These are phyloP conservation scores for Apistogramma diplotaenia DNA, from an alignment of 2,113 vertebrate genomes.

Conservation along the genomic window DNA sequence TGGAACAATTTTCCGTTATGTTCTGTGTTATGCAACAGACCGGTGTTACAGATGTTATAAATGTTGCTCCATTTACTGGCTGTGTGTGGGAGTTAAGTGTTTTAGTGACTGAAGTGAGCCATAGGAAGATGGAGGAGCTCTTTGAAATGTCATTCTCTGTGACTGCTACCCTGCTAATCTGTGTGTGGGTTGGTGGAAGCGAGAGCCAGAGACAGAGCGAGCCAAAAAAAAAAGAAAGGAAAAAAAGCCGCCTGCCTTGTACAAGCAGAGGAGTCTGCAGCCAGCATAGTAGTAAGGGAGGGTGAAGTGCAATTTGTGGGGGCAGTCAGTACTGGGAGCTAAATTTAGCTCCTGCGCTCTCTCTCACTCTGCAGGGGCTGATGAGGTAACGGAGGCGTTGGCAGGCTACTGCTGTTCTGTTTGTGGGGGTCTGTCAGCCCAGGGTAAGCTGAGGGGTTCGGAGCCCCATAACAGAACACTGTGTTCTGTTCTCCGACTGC, in stretches of 20 bases:
- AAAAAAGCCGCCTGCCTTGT: slow-evolving; percentile 14
- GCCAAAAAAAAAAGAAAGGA: slow-evolving; percentile 6
- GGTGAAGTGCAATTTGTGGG: slow-evolving; percentile 56
- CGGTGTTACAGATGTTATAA: slow-evolving; percentile 57
- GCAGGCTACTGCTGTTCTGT: slow-evolving; percentile 49
- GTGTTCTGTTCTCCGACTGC: slow-evolving; percentile 36
- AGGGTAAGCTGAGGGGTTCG: slow-evolving; percentile 13
- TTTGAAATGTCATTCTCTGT: slow-evolving; percentile 61
- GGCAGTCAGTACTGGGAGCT: slow-evolving; percentile 55
- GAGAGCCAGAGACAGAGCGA: slow-evolving; percentile 47
- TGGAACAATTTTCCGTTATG: neutral
- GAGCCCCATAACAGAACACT: slow-evolving; percentile 42
- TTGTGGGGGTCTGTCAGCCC: slow-evolving; percentile 51
- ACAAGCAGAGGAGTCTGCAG: slow-evolving; percentile 59
- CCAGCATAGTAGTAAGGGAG: slow-evolving; percentile 32
- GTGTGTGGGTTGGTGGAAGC: slow-evolving; percentile 57
- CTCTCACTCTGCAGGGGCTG: slow-evolving; percentile 69
- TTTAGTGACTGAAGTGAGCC: slow-evolving; percentile 40
- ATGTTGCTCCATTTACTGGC: slow-evolving; percentile 29
- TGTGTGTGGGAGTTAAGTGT: slow-evolving; percentile 61
- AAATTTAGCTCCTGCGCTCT: slow-evolving; percentile 74
- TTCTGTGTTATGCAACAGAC: slow-evolving; percentile 50
- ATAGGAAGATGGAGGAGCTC: slow-evolving; percentile 51
- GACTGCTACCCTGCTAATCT: slow-evolving; percentile 66
- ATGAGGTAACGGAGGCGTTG: slow-evolving; percentile 67